A percentile compares a stretch with the other conserved stretches of the same genome.
Conservation (phyloP, 2,797 vertebrate species). For the Denticeps clupeoides region DNA sequence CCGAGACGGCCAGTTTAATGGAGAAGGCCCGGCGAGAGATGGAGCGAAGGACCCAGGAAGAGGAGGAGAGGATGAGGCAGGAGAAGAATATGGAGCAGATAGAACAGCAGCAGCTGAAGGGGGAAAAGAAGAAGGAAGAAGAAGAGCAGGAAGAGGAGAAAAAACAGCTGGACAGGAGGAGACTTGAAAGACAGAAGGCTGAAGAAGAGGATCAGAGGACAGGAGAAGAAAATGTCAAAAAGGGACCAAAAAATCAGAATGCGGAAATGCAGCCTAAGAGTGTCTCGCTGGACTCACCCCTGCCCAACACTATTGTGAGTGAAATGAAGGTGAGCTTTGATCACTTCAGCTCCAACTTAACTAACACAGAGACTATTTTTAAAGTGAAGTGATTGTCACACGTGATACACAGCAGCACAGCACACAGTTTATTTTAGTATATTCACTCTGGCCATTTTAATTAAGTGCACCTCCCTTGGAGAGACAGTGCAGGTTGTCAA, state of each 20-base stretch:
- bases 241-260: conserved; percentile 41
- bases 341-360: neutral
- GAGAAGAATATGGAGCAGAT: conserved; percentile 57
- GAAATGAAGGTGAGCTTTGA: conserved; percentile 49
- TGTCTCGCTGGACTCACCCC: conserved; percentile 56
- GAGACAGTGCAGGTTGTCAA: too few species aligned
- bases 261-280: conserved; percentile 50
- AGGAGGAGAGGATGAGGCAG: conserved; percentile 28
- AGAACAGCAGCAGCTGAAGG: conserved; percentile 38
- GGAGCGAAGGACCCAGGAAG: conserved; percentile 45
- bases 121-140: conserved; percentile 51
- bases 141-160: conserved; percentile 43
- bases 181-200: conserved; percentile 24
- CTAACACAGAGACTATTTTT: too few species aligned
- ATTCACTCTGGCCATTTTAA: too few species aligned
- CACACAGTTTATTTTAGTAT: too few species aligned
- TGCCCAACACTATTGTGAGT: conserved; percentile 43
- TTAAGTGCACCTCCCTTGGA: too few species aligned
- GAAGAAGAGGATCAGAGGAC: conserved; percentile 28
- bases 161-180: conserved; percentile 54
- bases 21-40: conserved; percentile 70
- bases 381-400: too few species aligned
- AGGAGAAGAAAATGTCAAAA: conserved; percentile 49
- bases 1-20: conserved; percentile 52
- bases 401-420: too few species aligned